phyloP scores from a whole-genome alignment of 2,888 invertebrate species.

The Amphipyra berbera region DNA sequence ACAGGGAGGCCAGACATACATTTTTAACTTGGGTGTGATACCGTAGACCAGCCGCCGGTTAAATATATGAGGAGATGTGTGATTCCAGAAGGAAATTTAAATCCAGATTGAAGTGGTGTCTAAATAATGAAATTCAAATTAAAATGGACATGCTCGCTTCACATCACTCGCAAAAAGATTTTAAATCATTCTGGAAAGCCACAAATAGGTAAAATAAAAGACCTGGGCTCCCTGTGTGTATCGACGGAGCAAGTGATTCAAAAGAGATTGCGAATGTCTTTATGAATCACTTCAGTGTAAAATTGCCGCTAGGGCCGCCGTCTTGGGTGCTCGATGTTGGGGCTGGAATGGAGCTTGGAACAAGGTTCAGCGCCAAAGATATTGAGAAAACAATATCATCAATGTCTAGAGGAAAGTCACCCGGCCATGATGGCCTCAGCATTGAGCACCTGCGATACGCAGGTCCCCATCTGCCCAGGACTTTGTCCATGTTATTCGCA shows the following conservation, averaged over 20 bases:
- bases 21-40: no score
- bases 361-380: neutral
- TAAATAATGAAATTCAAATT: no score
- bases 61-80: no score
- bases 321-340: neutral
- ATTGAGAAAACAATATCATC: neutral
- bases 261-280: neutral
- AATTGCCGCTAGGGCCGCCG: neutral
- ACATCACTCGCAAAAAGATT: neutral
- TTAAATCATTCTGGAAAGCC: neutral
- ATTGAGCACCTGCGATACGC: neutral
- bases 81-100: no score
- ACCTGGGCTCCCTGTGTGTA: neutral
- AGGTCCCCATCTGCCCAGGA: neutral
- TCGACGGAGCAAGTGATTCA: neutral
- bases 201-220: neutral
- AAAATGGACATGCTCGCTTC: no score
- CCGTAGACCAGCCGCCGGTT: no score
- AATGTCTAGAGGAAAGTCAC: conserved; percentile 2
- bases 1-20: no score
- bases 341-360: neutral
- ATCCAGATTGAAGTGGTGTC: no score
- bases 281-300: conserved; percentile 1
- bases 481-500: neutral
- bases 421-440: neutral